A percentile compares a stretch with the other conserved stretches of the same genome.
These are phyloP conservation scores for Abramis brama DNA, from an alignment of 2,113 vertebrate species.

Conservation along the genomic window DNA sequence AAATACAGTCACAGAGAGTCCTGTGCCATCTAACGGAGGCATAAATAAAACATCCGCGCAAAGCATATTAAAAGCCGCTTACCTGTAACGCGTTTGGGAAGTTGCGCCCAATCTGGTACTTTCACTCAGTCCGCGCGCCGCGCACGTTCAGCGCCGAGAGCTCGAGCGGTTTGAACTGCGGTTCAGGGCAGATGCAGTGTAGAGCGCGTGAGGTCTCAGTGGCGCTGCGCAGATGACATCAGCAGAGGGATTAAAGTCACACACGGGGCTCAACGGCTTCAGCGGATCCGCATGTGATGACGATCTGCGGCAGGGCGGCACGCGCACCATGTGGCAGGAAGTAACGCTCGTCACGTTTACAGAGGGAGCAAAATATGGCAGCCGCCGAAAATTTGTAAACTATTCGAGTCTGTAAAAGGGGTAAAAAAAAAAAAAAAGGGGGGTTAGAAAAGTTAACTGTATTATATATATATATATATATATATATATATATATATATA, in stretches of 20 bases:
- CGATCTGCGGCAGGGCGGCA: background rate
- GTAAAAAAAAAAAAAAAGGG: too few relatives aligned
- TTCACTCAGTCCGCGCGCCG: conserved; percentile 11
- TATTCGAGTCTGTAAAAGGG: too few relatives aligned
- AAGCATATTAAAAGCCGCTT: background rate
- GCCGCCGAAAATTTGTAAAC: too few relatives aligned
- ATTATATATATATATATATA: too few relatives aligned
- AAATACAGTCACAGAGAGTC: background rate
- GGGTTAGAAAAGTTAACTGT: too few relatives aligned
- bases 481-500: background rate
- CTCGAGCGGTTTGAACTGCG: conserved; percentile 16
- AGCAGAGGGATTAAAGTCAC: background rate
- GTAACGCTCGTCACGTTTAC: background rate
- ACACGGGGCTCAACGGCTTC: background rate
- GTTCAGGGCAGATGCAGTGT: background rate
- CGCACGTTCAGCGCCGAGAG: background rate
- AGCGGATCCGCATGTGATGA: background rate
- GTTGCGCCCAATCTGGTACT: background rate
- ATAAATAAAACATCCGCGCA: background rate
- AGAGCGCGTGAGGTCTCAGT: background rate
- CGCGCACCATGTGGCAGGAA: conserved; percentile 22
- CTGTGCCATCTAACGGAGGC: background rate
- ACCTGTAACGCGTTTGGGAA: background rate
- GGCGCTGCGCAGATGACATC: background rate
- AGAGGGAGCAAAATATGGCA: background rate